A percentile compares a stretch with the other conserved stretches of the same genome.
phyloP scores from a whole-genome alignment of 1,140 invertebrate genomes.

The Meloidogyne floridensis region DNA sequence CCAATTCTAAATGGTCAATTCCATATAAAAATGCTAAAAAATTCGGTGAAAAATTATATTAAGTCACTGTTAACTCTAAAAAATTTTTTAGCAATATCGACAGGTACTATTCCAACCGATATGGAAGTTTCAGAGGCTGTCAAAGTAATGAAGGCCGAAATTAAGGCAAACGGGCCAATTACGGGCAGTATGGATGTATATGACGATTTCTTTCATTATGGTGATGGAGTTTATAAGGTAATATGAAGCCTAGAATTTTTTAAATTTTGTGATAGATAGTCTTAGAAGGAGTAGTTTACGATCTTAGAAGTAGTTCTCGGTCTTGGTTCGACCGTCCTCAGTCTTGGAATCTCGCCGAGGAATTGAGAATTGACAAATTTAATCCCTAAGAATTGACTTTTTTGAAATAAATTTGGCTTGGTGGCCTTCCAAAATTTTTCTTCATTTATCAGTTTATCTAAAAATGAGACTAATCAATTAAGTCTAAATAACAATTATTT shows the following conservation, averaged over 20 bases:
- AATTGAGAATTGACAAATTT: no score
- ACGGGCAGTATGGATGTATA: constrained; percentile 86
- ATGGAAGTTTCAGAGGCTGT: neutral
- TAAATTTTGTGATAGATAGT: no score
- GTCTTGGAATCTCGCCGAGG: no score
- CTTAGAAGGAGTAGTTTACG: no score
- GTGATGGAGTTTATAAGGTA: constrained; percentile 74
- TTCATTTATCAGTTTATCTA: no score
- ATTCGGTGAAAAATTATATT: neutral
- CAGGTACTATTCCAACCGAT: no score
- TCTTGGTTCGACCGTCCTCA: no score
- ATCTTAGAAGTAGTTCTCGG: no score
- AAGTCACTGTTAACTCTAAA: neutral
- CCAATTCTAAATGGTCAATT: constrained; percentile 13
- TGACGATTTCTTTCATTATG: constrained; percentile 79
- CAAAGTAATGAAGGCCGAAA: constrained; percentile 69
- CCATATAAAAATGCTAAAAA: constrained; percentile 8
- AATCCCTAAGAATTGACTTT: no score
- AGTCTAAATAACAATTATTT: neutral
- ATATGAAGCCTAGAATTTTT: neutral
- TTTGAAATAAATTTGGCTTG: no score
- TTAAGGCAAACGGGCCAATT: constrained; percentile 83
- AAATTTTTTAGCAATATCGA: constrained; percentile 6
- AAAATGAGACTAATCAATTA: neutral
- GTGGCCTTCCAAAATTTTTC: no score